Conservation (phyloP, 2,888 invertebrate genomes). For the Pardosa pseudoannulata region DNA sequence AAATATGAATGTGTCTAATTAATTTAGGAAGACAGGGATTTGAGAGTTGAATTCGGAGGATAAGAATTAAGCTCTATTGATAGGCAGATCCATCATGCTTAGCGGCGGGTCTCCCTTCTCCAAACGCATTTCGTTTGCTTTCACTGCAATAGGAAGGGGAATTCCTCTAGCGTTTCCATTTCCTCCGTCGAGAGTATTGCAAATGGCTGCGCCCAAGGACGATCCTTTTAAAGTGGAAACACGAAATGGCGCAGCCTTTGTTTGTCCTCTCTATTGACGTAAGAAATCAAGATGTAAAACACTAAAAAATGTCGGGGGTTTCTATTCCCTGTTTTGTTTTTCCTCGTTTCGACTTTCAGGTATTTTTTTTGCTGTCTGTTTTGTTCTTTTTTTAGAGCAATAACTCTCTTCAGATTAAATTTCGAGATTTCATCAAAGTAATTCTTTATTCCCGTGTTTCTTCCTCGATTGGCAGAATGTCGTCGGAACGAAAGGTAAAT, state of each 20-base stretch:
- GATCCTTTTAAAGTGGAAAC: conserved; percentile 30
- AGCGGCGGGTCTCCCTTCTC: too few species aligned
- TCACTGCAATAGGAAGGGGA: conserved; percentile 11
- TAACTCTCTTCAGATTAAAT: conserved; percentile 64
- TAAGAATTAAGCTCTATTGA: not conserved
- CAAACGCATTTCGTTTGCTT: conserved; percentile 28
- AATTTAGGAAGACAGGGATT: too few species aligned
- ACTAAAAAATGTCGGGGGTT: not conserved
- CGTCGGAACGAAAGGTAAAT: conserved; percentile 31
- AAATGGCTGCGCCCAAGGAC: conserved; percentile 36
- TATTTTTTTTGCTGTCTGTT: conserved; percentile 31
- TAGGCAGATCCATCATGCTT: too few species aligned
- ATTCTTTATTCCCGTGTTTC: conserved; percentile 9
- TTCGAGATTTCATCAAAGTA: conserved; percentile 47
- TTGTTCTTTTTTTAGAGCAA: conserved; percentile 18
- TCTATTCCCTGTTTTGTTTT: too few species aligned
- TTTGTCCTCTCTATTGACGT: conserved; percentile 54
- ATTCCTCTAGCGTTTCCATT: conserved; percentile 30
- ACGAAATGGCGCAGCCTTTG: conserved; percentile 56
- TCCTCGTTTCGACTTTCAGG: not conserved
- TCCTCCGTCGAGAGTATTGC: conserved; percentile 58
- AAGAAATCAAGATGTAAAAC: conserved; percentile 39
- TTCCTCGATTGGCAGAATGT: conserved; percentile 59
- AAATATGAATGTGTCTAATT: too few species aligned
- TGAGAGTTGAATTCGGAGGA: not conserved